Evolutionary conservation across 1,140 invertebrate genomes (phyloP).

Genomic region (Drosophila pachea): DNA sequence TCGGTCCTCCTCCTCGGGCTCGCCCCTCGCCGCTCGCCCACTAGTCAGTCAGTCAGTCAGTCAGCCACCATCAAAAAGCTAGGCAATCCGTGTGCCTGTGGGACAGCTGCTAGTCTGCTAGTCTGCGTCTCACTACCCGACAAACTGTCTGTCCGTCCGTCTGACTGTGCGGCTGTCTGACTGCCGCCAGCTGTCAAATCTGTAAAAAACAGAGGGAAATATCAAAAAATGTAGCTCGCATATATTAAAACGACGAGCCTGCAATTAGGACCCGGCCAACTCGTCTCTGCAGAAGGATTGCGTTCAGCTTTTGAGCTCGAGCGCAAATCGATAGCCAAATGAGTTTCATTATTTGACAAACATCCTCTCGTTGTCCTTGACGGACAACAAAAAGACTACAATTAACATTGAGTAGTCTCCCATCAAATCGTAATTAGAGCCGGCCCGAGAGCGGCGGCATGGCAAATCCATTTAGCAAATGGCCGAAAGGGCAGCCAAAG

Average conservation of each 20-base stretch:
- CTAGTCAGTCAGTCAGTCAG: conserved; percentile 27
- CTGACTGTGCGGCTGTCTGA: conserved; percentile 23
- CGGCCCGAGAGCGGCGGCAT: conserved; percentile 12
- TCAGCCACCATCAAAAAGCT: conserved; percentile 37
- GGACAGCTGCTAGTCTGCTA: conserved; percentile 1
- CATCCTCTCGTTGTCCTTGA: conserved; percentile 3
- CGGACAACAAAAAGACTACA: conserved; percentile 30
- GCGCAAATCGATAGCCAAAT: conserved; percentile 40
- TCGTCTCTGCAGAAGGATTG: conserved; percentile 2
- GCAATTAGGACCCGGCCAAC: conserved; percentile 21
- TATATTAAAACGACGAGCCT: conserved; percentile 28
- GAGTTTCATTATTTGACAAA: conserved; percentile 37
- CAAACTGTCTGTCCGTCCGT: conserved; percentile 9
- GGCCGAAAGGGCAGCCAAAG: background rate
- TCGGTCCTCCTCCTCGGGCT: conserved; percentile 24
- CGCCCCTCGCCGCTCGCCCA: conserved; percentile 1
- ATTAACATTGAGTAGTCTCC: conserved; percentile 42
- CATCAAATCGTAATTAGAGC: conserved; percentile 37
- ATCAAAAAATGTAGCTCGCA: conserved; percentile 20
- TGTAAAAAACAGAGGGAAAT: conserved; percentile 7
- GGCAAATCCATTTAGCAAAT: background rate
- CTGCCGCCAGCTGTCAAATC: conserved; percentile 7
- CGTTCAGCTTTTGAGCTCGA: background rate
- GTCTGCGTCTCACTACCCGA: background rate
- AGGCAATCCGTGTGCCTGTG: conserved; percentile 45